Conservation (phyloP, 2,113 vertebrate genomes). For the Phoxinus phoxinus region DNA sequence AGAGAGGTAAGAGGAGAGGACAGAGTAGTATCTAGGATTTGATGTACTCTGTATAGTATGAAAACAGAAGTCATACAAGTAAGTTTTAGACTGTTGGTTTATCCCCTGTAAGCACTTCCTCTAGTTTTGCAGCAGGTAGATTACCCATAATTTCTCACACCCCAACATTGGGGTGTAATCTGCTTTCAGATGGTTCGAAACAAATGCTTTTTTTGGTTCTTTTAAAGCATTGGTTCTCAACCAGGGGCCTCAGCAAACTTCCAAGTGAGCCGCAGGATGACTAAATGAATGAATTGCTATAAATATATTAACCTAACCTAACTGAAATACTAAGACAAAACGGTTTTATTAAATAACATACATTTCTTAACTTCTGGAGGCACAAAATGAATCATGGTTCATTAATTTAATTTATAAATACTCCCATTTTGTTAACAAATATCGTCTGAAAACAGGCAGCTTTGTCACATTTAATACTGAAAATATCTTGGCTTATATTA, state of each 20-base stretch:
- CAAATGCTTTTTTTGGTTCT: too few species aligned
- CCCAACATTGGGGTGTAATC: not conserved
- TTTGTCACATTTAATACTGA: not conserved
- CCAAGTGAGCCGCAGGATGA: not conserved
- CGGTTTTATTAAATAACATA: not conserved
- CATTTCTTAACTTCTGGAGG: not conserved
- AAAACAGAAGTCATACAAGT: not conserved
- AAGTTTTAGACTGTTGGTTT: slow-evolving; percentile 19
- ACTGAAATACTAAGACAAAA: not conserved
- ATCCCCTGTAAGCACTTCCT: not conserved
- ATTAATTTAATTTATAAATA: not conserved
- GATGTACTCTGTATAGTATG: slow-evolving; percentile 40
- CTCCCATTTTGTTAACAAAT: not conserved
- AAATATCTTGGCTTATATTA: not conserved
- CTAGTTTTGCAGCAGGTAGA: not conserved
- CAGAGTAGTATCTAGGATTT: slow-evolving; percentile 42
- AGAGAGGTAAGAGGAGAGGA: slow-evolving; percentile 47
- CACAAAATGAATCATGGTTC: not conserved
- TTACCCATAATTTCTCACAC: not conserved
- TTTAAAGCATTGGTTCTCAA: not conserved
- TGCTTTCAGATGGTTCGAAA: not conserved
- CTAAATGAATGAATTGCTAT: not conserved
- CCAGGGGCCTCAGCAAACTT: not conserved
- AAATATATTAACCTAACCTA: not conserved
- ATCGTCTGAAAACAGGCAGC: too few species aligned